These are phyloP conservation scores for Brachionus rotundiformis DNA, from an alignment of 1,140 invertebrate genomes.

Conservation along the genomic window DNA sequence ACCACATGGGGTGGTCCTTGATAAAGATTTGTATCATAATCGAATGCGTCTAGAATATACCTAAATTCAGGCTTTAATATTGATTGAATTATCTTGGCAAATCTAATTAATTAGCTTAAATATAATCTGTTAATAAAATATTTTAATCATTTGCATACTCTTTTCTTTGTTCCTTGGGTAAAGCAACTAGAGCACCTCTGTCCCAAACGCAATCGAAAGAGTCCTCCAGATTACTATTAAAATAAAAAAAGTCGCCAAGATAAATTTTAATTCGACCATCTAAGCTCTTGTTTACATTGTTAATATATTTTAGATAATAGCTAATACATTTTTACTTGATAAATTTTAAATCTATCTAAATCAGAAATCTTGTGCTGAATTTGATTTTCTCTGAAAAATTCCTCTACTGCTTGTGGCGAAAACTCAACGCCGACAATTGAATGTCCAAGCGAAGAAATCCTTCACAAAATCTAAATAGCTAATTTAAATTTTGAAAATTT, in stretches of 20 bases:
- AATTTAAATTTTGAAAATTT: neutral
- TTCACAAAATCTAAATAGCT: neutral
- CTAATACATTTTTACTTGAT: neutral
- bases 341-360: conserved; percentile 25
- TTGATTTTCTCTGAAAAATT: conserved; percentile 44
- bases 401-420: neutral
- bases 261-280: conserved; percentile 38
- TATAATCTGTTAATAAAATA: no score
- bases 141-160: no score
- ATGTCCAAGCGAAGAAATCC: conserved; percentile 26
- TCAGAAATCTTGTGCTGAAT: neutral
- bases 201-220: conserved; percentile 46
- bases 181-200: conserved; percentile 21
- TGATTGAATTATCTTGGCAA: neutral
- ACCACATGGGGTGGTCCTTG: conserved; percentile 30
- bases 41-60: conserved; percentile 37
- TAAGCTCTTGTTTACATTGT: conserved; percentile 10
- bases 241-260: conserved; percentile 35
- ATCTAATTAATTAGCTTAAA: no score
- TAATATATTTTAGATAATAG: neutral
- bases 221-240: neutral
- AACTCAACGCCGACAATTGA: conserved; percentile 38
- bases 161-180: conserved; percentile 4
- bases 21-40: conserved; percentile 39
- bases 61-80: conserved; percentile 16